Evolutionary conservation across 2,797 vertebrate genomes (phyloP).

Genomic region (Nannoperca australis): DNA sequence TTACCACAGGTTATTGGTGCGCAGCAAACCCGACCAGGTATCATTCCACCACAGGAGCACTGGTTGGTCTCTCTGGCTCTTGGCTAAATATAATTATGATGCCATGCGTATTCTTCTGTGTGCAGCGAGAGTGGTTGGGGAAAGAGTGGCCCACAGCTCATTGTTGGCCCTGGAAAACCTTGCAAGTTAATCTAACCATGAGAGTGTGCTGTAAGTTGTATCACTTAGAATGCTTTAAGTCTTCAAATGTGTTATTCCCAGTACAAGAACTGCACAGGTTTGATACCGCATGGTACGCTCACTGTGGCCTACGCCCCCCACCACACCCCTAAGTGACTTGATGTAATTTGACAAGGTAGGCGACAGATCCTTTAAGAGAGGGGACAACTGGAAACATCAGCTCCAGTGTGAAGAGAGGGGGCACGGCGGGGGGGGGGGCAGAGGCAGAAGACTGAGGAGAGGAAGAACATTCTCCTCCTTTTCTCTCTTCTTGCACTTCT

Average conservation of each 20-base stretch:
- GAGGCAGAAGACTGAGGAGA: neutral
- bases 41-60: neutral
- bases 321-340: slow-evolving; percentile 19
- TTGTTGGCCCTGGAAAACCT: neutral
- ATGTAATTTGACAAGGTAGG: slow-evolving; percentile 50
- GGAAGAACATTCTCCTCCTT: neutral
- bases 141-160: neutral
- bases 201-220: neutral
- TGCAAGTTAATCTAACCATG: neutral
- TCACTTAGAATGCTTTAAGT: neutral
- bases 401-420: slow-evolving; percentile 7
- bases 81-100: slow-evolving; percentile 5
- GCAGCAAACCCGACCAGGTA: neutral
- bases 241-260: slow-evolving; percentile 4
- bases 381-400: slow-evolving; percentile 57
- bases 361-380: slow-evolving; percentile 44
- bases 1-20: neutral
- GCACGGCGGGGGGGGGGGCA: neutral
- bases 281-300: neutral
- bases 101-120: neutral
- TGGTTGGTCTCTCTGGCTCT: neutral
- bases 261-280: neutral
- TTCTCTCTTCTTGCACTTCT: neutral
- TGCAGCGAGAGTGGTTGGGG: neutral
- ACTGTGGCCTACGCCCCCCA: neutral